A percentile compares a stretch with the other conserved stretches of the same genome.
Evolutionary conservation across 2,797 vertebrate species (phyloP).

Genomic region (Fratercula arctica): DNA sequence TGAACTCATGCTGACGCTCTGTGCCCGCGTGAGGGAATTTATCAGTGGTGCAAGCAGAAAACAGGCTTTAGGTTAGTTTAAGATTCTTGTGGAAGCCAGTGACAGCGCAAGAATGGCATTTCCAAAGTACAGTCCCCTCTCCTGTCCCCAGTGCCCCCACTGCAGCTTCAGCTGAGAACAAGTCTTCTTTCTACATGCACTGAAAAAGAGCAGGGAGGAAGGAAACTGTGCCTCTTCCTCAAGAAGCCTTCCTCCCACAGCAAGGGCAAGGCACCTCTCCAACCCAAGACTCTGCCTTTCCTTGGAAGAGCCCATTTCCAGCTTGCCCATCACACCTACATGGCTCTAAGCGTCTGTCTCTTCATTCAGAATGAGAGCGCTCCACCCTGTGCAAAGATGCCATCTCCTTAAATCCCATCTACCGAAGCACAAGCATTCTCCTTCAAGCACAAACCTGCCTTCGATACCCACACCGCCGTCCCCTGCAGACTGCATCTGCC

Average conservation of each 20-base stretch:
- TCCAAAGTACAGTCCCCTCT: rapidly evolving
- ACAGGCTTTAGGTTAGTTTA: not conserved
- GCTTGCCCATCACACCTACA: rapidly evolving
- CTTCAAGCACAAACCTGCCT: not conserved
- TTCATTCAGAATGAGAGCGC: not conserved
- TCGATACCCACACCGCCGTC: rapidly evolving
- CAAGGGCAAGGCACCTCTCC: rapidly evolving
- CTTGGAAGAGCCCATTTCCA: not conserved
- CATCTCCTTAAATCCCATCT: not conserved
- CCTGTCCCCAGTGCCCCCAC: rapidly evolving
- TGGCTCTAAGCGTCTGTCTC: not conserved
- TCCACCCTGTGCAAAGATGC: not conserved
- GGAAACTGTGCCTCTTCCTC: not conserved
- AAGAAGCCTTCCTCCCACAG: not conserved
- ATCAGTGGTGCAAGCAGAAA: not conserved
- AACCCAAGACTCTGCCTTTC: rapidly evolving
- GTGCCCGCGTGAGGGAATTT: not conserved
- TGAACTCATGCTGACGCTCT: rapidly evolving
- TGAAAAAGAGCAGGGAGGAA: rapidly evolving
- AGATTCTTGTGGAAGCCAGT: rapidly evolving
- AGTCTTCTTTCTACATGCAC: not conserved
- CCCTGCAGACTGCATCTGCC: not conserved
- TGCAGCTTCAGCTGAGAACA: rapidly evolving
- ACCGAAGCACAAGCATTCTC: not conserved
- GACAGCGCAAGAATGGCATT: rapidly evolving